These are phyloP conservation scores for Nymphalis c-album DNA, from an alignment of 2,888 invertebrate genomes.

Conservation along the genomic window DNA sequence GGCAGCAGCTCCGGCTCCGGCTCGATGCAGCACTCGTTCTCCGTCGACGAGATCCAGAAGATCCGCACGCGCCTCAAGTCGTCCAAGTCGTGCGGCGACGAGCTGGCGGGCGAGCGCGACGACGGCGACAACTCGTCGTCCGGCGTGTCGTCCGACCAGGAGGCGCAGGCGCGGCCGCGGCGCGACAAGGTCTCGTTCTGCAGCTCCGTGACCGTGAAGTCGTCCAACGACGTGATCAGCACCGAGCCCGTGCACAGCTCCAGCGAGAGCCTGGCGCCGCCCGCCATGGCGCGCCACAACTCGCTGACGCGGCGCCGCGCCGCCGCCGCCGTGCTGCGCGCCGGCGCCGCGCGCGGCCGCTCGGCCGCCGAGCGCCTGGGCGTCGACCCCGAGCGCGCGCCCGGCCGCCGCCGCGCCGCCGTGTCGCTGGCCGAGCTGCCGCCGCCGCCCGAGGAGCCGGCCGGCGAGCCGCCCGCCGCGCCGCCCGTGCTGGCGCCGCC, in stretches of 20 bases:
- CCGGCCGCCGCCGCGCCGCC: constrained; percentile 88
- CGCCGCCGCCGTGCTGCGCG: constrained; percentile 80
- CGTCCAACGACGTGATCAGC: constrained; percentile 77
- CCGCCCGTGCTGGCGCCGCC: constrained; percentile 91
- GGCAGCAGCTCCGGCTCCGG: constrained; percentile 88
- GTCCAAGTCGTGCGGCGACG: constrained; percentile 93
- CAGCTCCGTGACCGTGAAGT: constrained; percentile 76
- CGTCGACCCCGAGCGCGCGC: constrained; percentile 77
- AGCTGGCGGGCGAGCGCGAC: constrained; percentile 84
- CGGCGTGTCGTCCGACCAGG: constrained; percentile 93
- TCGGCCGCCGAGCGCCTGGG: constrained; percentile 75
- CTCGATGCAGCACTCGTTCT: constrained; percentile 91
- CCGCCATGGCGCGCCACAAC: constrained; percentile 82
- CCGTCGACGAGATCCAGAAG: constrained; percentile 94
- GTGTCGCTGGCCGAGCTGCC: constrained; percentile 76
- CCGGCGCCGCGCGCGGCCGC: constrained; percentile 55
- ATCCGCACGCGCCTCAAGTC: constrained; percentile 91
- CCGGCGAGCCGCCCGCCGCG: constrained; percentile 59
- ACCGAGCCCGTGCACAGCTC: constrained; percentile 79
- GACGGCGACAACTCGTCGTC: constrained; percentile 94
- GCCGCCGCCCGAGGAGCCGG: constrained; percentile 76
- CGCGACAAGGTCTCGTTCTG: constrained; percentile 78
- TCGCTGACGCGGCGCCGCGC: constrained; percentile 83
- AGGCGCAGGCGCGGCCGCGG: constrained; percentile 63
- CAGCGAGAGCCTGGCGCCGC: constrained; percentile 69